Conservation (phyloP, 2,113 vertebrate genomes). For the Cyphomyrus discorhynchus region DNA sequence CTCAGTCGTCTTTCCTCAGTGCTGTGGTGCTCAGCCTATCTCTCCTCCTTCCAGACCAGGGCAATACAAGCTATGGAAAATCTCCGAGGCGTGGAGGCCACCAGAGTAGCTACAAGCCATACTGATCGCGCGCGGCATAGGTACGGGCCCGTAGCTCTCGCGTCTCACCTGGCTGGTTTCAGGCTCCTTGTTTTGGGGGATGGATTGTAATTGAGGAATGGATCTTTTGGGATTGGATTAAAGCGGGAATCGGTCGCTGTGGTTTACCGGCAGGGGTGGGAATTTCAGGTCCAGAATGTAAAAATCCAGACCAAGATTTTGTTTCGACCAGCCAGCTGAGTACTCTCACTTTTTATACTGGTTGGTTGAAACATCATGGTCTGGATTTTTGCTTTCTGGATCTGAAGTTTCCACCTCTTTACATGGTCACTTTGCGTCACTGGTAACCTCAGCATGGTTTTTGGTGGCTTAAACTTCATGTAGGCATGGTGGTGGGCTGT, state of each 20-base stretch:
- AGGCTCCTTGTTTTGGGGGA: background rate
- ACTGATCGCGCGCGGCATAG: constrained; percentile 92
- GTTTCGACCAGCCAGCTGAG: background rate
- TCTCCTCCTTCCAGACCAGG: constrained; percentile 83
- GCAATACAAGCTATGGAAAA: constrained; percentile 98
- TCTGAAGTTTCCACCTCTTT: background rate
- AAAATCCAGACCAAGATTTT: background rate
- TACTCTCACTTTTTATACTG: background rate
- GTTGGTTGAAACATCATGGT: background rate
- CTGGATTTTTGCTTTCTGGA: background rate
- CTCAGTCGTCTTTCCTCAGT: constrained; percentile 46
- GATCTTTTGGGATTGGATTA: background rate
- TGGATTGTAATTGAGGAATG: background rate
- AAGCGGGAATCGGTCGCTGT: background rate
- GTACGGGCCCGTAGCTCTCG: constrained; percentile 65
- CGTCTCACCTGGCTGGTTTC: background rate
- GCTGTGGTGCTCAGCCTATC: constrained; percentile 64
- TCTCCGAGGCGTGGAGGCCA: constrained; percentile 98
- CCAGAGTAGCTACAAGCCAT: constrained; percentile 99
- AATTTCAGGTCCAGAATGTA: background rate
- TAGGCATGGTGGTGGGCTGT: background rate
- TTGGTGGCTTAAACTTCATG: background rate
- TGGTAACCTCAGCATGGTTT: background rate
- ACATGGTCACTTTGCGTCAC: too few species aligned
- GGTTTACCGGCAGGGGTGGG: background rate